Base-by-base conservation (phyloP, 2,797 vertebrate species). In the Gallirallus australis region DNA sequence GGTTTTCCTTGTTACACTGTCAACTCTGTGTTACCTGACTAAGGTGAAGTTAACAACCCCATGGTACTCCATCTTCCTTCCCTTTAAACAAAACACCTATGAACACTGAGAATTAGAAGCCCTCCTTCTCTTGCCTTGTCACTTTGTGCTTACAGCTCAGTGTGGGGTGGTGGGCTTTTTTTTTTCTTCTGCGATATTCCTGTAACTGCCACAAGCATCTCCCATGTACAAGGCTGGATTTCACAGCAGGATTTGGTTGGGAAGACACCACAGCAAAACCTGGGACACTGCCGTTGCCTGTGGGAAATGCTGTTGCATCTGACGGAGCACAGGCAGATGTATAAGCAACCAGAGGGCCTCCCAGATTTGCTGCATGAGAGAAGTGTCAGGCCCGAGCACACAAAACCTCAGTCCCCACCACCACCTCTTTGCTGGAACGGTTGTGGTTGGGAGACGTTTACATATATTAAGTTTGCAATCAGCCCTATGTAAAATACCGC, bases 391-490 rank as follows among this genome's bases (percentile, higher is more conserved):
- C 47, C 54, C 12, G 31, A 89, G 71, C 66, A 60, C 2, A 6
- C 0, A 1, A 84, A 85, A 59, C 45, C 59, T 65, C 33, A 2
- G 50, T 82, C 64, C 30, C 81, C 65, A 75, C 59, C 82, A 75
- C 52, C 66, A 81, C 37, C 35, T 86, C 59, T 80, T 39, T 82
- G 61, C 92, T 64, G 68, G 23, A 82, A 77, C 1, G 4, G 39
- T 65, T 66, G 90, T 61, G 52, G 24, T 23, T 76, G 39, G 90
- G 65, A 93, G 21, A 71, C 11, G 6, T 92, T 96, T 95, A 88
- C 82, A 52, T 45, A 4, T 92, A 90, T 95, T 95, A 80, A 72
- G 91, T 95, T 83, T 90, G 72, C 86, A 86, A 91, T 78, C 88
- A 87, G 69, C 73, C 86, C 83, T 13, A 1, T 27, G 81, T 73